phyloP scores from a whole-genome alignment of 2,797 vertebrate genomes.

The Esox masquinongy region DNA sequence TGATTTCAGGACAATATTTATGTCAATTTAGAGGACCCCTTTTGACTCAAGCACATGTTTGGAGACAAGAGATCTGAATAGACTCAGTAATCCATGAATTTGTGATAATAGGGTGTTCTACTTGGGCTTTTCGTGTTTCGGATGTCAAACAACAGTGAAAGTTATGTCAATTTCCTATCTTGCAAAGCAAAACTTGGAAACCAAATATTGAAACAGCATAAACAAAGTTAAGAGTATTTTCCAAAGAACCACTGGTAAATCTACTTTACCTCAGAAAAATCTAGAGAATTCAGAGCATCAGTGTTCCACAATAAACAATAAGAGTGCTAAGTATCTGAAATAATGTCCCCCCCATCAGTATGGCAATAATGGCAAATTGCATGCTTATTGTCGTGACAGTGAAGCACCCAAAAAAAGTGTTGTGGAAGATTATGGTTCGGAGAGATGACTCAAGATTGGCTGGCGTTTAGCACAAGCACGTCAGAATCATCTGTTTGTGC shows the following conservation, averaged over 20 bases:
- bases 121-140: background rate
- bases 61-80: background rate
- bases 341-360: conserved; percentile 28
- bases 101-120: background rate
- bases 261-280: conserved; percentile 2
- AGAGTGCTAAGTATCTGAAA: conserved; percentile 5
- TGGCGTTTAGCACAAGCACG: conserved; percentile 65
- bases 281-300: conserved; percentile 29
- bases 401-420: conserved; percentile 38
- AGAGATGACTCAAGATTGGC: conserved; percentile 70
- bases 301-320: background rate
- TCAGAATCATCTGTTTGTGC: conserved; percentile 66
- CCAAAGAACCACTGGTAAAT: background rate
- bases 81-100: background rate
- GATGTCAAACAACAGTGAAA: background rate
- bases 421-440: conserved; percentile 76
- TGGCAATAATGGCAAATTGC: conserved; percentile 50
- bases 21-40: background rate
- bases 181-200: background rate
- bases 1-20: background rate
- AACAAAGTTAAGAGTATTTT: background rate
- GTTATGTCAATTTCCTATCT: background rate
- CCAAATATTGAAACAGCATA: background rate
- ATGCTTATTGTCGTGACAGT: conserved; percentile 51
- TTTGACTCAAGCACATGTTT: background rate